A percentile compares a stretch with the other conserved stretches of the same genome.
These are phyloP conservation scores for Eulemur mongoz DNA, from an alignment of 2,797 vertebrate genomes.

Conservation along the genomic window DNA sequence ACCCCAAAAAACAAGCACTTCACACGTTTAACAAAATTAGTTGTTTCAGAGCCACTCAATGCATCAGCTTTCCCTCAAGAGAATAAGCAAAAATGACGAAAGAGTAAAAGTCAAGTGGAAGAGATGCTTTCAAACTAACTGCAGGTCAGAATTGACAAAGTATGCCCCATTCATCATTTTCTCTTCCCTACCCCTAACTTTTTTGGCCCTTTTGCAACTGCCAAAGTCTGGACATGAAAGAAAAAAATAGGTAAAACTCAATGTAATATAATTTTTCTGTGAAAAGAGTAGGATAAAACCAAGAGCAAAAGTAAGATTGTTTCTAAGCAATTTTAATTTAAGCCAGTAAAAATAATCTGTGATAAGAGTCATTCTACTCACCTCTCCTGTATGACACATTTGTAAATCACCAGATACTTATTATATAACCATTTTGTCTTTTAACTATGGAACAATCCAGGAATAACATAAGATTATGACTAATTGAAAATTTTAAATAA, in stretches of 20 bases:
- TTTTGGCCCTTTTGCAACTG: constrained; percentile 17
- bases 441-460: background rate
- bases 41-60: background rate
- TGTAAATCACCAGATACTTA: constrained; percentile 43
- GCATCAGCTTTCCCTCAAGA: constrained; percentile 30
- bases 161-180: background rate
- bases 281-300: constrained; percentile 51
- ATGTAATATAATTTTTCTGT: constrained; percentile 28
- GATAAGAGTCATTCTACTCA: constrained; percentile 43
- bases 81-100: background rate
- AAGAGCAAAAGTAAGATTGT: constrained; percentile 20
- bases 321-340: constrained; percentile 35
- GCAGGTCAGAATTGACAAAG: background rate
- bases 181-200: background rate
- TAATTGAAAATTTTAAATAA: constrained; percentile 50
- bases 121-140: constrained; percentile 47
- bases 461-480: constrained; percentile 27
- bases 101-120: background rate
- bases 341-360: constrained; percentile 23
- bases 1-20: constrained; percentile 10
- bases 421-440: constrained; percentile 29
- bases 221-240: background rate
- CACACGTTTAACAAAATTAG: constrained; percentile 25
- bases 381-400: constrained; percentile 33
- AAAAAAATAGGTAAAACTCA: constrained; percentile 35